Percentiles rank a stretch among this genome's conserved stretches.
These are phyloP conservation scores for Tympanoctomys barrerae DNA, from an alignment of 2,797 vertebrate species.

Conservation along the genomic window DNA sequence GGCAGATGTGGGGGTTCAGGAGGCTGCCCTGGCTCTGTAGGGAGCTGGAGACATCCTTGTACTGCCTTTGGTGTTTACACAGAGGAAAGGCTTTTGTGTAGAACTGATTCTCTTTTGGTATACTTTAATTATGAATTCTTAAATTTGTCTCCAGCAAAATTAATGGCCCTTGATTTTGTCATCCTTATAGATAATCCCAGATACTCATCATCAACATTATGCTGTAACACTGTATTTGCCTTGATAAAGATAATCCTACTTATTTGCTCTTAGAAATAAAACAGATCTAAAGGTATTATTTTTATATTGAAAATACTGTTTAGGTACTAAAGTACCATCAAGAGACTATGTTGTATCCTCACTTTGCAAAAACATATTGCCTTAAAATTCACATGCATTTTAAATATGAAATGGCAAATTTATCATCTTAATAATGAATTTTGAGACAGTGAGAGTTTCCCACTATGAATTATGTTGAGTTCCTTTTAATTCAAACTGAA, in stretches of 20 bases:
- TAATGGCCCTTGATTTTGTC: constrained; percentile 17
- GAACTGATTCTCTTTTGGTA: background rate
- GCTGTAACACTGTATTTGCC: background rate
- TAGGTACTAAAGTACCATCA: background rate
- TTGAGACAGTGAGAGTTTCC: constrained; percentile 26
- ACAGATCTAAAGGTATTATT: background rate
- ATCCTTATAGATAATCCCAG: background rate
- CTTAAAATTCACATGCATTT: constrained; percentile 53
- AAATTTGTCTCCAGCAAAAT: constrained; percentile 44
- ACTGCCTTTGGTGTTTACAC: background rate
- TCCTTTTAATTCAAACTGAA: constrained; percentile 39
- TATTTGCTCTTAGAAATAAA: background rate
- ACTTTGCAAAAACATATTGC: constrained; percentile 6
- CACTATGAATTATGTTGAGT: background rate
- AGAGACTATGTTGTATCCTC: background rate
- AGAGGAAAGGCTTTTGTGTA: background rate
- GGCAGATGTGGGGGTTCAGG: background rate
- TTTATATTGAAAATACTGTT: background rate
- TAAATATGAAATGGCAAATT: background rate
- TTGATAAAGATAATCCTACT: background rate
- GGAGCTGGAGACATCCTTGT: background rate
- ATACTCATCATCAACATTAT: background rate
- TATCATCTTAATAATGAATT: constrained; percentile 46
- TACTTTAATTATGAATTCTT: background rate
- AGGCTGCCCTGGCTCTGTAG: background rate